Evolutionary conservation across 2,797 vertebrate genomes (phyloP).

Genomic region (Aplochiton taeniatus): DNA sequence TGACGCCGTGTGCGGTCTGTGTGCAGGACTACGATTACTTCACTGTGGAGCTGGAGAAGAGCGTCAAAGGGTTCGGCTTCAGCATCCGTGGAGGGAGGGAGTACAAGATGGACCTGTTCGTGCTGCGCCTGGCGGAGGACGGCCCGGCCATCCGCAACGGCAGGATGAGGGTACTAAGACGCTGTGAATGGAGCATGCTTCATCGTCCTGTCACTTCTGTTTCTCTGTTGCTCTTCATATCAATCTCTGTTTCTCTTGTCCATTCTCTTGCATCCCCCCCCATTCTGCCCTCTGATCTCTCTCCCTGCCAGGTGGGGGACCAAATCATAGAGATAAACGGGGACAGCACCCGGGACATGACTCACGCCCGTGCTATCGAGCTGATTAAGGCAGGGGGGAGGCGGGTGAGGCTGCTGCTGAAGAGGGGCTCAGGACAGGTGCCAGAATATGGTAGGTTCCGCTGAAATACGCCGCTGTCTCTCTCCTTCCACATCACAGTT

Average conservation of each 20-base stretch:
- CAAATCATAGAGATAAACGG: conserved; percentile 99
- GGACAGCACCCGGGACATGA: conserved; percentile 99
- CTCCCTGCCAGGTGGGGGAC: conserved; percentile 89
- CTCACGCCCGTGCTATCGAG: conserved; percentile 95
- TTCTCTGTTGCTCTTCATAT: not conserved
- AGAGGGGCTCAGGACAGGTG: conserved; percentile 97
- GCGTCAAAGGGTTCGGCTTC: conserved; percentile 97
- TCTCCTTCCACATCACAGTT: not conserved
- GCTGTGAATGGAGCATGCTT: not conserved
- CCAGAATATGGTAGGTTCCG: conserved; percentile 95
- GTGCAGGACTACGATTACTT: conserved; percentile 97
- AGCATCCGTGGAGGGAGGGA: conserved; percentile 97
- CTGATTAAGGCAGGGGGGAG: conserved; percentile 98
- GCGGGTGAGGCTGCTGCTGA: conserved; percentile 92
- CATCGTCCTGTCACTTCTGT: too few relatives aligned
- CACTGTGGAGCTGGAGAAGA: conserved; percentile 98
- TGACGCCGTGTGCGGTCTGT: not conserved
- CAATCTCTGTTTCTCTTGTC: not conserved
- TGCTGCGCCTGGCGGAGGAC: conserved; percentile 94
- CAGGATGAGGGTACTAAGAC: conserved; percentile 92
- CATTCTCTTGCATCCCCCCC: too few relatives aligned
- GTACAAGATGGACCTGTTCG: conserved; percentile 99
- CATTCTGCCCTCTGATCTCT: conserved; percentile 14
- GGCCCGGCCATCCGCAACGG: conserved; percentile 96
- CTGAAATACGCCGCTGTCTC: not conserved